These are phyloP conservation scores for Pterostichus niger DNA, from an alignment of 2,888 invertebrate genomes.

Conservation along the genomic window DNA sequence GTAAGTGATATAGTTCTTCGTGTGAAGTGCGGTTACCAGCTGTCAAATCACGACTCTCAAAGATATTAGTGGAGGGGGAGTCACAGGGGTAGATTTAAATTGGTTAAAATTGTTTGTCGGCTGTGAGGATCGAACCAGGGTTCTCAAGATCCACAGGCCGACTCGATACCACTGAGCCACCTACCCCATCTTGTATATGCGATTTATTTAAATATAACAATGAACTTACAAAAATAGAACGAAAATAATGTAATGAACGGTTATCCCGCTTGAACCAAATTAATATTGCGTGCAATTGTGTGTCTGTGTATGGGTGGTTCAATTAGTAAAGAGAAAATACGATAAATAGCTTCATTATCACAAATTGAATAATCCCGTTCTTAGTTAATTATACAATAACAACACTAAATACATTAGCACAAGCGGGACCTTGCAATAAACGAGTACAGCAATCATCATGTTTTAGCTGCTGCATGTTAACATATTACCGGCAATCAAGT, in stretches of 20 bases:
- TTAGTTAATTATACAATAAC: slow-evolving; percentile 21
- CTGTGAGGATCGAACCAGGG: no score
- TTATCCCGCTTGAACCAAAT: slow-evolving; percentile 23
- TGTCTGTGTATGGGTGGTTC: not conserved
- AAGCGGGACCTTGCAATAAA: not conserved
- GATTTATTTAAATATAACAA: no score
- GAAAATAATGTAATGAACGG: slow-evolving; percentile 7
- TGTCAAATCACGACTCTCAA: no score
- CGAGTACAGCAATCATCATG: not conserved
- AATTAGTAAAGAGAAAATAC: slow-evolving; percentile 36
- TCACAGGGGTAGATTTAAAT: no score
- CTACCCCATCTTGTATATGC: no score
- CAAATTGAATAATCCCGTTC: slow-evolving; percentile 52
- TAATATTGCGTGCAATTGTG: not conserved
- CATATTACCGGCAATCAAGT: slow-evolving; percentile 13
- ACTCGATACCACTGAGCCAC: no score
- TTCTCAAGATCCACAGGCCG: no score
- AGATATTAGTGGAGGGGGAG: no score
- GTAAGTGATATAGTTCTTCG: no score
- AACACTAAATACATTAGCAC: slow-evolving; percentile 21
- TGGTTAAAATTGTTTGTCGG: no score
- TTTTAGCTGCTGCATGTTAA: slow-evolving; percentile 12
- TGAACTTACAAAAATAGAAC: not conserved
- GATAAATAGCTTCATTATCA: slow-evolving; percentile 48
- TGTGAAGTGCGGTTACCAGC: no score